Evolutionary conservation across 1,140 invertebrate genomes (phyloP), one percentile per base, ranked within the genome.

Genomic region (Dreissena rostriformis): DNA sequence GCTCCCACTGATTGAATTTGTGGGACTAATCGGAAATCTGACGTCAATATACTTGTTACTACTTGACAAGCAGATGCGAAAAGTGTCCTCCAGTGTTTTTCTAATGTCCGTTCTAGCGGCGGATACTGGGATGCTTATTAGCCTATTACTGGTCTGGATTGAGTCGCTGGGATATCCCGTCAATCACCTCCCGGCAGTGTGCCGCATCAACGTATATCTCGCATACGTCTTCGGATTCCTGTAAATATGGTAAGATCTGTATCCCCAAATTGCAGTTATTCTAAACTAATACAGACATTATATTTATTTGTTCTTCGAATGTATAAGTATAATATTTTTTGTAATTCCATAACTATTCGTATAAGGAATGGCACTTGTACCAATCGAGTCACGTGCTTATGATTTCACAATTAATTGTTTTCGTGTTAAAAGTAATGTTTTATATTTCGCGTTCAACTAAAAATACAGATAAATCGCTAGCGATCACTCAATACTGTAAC

Each of bases 191-290:
- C 74, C 85, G 7, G 85, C 85, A 0, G 53, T 85, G 74, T 97
- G 97, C 88, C 96, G 97, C 85, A 92, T 95, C 19, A 95, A 96
- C 82, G 94, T 96, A 7, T 97, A 97, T 91, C 88, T 96, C 0
- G 95, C 95, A 66, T 95, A 95, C 84, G 95, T 96, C 49, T 96
- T 95, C 77, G 95, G 96, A 88, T 96, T 96, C 88, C 93, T 96
- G 24, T 97, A 96, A 85, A 96, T 96, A 0, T 97, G 97, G 96
- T 81, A 68, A 52, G 76, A 28, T 51, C 17, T 29, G 8, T 10
- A 53, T 4, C 19, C 39, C 68, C 39, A 51, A 17, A 1, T 68
- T 6, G 17, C 15, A 29, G 11, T 22, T 68, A 24, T 22, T 5
- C 19, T n/a, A 11, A n/a, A 63, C 2, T 63, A 63, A 63, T 63